Base-by-base conservation (phyloP, 1,140 invertebrate species). In the Drosophila fuyamai region DNA sequence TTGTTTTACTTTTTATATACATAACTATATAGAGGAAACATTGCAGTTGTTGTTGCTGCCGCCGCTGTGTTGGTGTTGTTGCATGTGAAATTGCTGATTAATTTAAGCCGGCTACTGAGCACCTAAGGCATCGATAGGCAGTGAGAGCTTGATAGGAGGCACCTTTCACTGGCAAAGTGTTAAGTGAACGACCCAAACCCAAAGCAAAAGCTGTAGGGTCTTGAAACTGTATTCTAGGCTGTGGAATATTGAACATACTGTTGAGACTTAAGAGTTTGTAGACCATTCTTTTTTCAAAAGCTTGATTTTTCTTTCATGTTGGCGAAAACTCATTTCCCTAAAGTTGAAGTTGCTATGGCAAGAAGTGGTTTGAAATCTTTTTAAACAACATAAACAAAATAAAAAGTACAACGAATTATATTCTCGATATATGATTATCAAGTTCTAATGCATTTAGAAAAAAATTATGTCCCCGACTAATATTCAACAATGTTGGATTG, bases 121-220 rank as follows among this genome's bases (percentile, higher is more conserved):
- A 76, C 73, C 73, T 76, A 76, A 76, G 73, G 54, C 73, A 73
- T 66, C 47, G 61, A 66, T 76, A 59, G 73, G 72, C 73, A 76
- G 73, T 76, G 73, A 76, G 63, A 76, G 73, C 59, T 74, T 50
- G 40, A 54, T 40, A 16, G 54, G 47, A 14, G 40, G 72, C 73
- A 76, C 73, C 73, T 76, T 76, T 76, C 62, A 44, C 43, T 43
- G 41, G 48, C 46, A 40, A 57, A 55, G 55, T 73, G 66, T 32
- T 50, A 38, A 51, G 70, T 70, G 65, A 71, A 50, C 46, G 67
- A 57, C 65, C 51, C 51, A 36, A n/a, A 18, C 44, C 46, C 62
- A 29, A 35, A 51, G 59, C 58, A 44, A 36, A 32, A 29, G 48
- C 48, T 10, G 35, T 14, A 53, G 60, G 59, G 12, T 55, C 35